Evolutionary conservation across 2,797 vertebrate genomes (phyloP).

Genomic region (Rachycentron canadum): DNA sequence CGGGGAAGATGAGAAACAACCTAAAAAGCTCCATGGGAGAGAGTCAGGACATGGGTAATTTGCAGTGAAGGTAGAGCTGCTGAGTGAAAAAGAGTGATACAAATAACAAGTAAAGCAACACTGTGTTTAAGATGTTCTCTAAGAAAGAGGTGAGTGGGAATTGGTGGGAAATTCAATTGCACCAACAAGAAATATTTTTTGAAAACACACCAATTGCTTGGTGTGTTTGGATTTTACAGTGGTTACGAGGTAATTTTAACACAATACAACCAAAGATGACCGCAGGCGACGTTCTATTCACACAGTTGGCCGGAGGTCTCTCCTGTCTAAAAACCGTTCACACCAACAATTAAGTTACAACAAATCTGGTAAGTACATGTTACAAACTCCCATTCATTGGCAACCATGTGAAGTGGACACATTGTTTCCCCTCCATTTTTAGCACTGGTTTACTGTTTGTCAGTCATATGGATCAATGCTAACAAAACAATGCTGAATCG

Average conservation of each 20-base stretch:
- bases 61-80: slow-evolving; percentile 60
- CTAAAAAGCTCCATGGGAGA: slow-evolving; percentile 56
- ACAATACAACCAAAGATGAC: slow-evolving; percentile 18
- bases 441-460: slow-evolving; percentile 21
- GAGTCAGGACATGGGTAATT: slow-evolving; percentile 70
- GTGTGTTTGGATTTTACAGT: slow-evolving; percentile 10
- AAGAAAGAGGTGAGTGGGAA: not conserved
- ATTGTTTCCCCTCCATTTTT: slow-evolving; percentile 17
- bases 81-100: slow-evolving; percentile 62
- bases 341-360: slow-evolving; percentile 12
- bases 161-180: not conserved
- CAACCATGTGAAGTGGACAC: not conserved
- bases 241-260: slow-evolving; percentile 29
- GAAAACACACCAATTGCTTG: not conserved
- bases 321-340: slow-evolving; percentile 1
- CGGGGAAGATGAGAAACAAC: slow-evolving; percentile 37
- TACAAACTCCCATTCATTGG: slow-evolving; percentile 5
- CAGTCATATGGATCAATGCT: not conserved
- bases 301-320: slow-evolving; percentile 30
- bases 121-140: slow-evolving; percentile 17
- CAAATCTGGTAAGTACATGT: slow-evolving; percentile 7
- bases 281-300: slow-evolving; percentile 17
- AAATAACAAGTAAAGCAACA: slow-evolving; percentile 46
- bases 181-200: not conserved
- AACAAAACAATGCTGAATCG: not conserved